Evolutionary conservation across 2,797 vertebrate species (phyloP), one percentile per base, ranked within the genome.

Genomic region (Clamator glandarius): DNA sequence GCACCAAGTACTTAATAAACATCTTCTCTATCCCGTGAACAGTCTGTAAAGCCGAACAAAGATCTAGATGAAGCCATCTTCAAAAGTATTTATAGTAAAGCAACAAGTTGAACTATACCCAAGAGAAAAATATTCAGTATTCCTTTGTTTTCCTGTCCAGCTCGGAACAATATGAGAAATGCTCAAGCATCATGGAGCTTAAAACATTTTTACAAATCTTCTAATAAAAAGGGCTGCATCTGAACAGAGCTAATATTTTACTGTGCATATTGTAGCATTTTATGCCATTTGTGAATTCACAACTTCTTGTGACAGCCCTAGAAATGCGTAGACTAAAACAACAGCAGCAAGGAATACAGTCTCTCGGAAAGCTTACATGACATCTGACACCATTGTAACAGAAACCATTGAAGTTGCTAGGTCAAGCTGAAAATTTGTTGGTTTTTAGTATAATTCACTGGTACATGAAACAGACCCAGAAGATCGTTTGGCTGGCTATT

Each of bases 381-480:
- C 0, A 3, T 58, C 44, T 80, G 28, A 55, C 1, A 1, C 4
- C 12, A 6, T 42, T 10, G 10, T 20, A 64, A 63, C 8, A 1
- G 2, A 84, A 68, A 29, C 3, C 12, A n/a, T 2, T 72, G 8
- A 35, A 9, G 10, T 24, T 70, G 13, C 36, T 57, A 21, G 16
- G 33, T 28, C 29, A 48, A 63, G 21, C 16, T 5, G 8, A 69
- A 50, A 19, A 21, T n/a, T 51, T 46, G 3, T 54, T 73, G 8
- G 23, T n/a, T 73, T 94, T 63, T 48, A 33, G 3, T 64, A 14
- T 31, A 24, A 74, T 36, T 61, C 51, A 42, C 11, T 55, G 23
- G 24, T 42, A 69, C 10, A 46, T 15, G 9, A 84, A 73, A 80
- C 11, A 67, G 8, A 36, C 7, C 4, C 13, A 66, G 24, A 78